Percentiles rank a stretch among this genome's conserved stretches.
These are phyloP conservation scores for Pachycephus smyrnensis DNA, from an alignment of 2,888 invertebrate species.

Conservation along the genomic window DNA sequence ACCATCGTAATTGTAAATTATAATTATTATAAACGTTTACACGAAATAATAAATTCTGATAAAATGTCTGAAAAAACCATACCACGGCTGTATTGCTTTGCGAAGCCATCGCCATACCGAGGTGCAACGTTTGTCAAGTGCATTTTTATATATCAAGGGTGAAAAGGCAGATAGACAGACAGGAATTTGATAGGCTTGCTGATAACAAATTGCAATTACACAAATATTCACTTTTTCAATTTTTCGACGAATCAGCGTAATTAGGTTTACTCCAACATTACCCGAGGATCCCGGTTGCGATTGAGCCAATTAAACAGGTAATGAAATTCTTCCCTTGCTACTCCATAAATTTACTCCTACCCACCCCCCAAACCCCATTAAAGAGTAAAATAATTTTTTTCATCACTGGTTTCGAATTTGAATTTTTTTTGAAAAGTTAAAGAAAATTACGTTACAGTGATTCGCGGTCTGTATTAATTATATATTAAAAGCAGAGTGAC, in stretches of 20 bases:
- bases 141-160: neutral
- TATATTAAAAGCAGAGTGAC: neutral
- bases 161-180: neutral
- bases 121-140: neutral
- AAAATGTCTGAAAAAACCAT: slow-evolving; percentile 60
- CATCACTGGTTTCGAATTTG: neutral
- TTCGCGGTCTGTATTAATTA: neutral
- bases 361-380: neutral
- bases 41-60: slow-evolving; percentile 68
- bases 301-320: neutral
- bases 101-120: slow-evolving; percentile 1
- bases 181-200: neutral
- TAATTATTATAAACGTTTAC: slow-evolving; percentile 68
- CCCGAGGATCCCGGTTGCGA: neutral
- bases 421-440: neutral
- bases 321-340: neutral
- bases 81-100: slow-evolving; percentile 22
- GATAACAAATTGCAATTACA: neutral
- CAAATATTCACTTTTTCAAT: neutral
- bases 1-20: slow-evolving; percentile 68
- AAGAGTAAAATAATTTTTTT: neutral
- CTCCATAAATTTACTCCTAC: neutral
- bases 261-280: neutral
- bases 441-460: neutral
- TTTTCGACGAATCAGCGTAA: neutral